These are phyloP conservation scores for Ophion slaviceki DNA, from an alignment of 2,888 invertebrate species.

Conservation along the genomic window DNA sequence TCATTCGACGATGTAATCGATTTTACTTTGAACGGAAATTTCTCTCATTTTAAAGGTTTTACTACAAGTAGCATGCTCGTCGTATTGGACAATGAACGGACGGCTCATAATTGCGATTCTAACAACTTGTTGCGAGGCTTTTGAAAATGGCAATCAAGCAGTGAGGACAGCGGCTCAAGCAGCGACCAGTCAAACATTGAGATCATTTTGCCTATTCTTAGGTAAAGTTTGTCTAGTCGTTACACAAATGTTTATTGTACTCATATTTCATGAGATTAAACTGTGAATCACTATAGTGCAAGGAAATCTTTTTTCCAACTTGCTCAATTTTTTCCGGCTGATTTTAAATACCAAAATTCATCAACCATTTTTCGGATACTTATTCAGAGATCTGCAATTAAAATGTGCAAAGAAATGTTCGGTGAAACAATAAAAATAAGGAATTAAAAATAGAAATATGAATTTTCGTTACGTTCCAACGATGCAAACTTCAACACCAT, in stretches of 20 bases:
- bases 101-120: slow-evolving; percentile 94
- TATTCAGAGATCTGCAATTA: too few relatives aligned
- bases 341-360: not conserved
- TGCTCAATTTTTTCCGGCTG: not conserved
- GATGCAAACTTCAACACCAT: too few relatives aligned
- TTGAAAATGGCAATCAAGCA: slow-evolving; percentile 91
- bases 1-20: not conserved
- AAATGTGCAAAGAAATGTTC: too few relatives aligned
- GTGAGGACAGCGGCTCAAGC: slow-evolving; percentile 95
- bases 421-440: too few relatives aligned
- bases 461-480: too few relatives aligned
- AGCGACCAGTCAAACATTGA: slow-evolving; percentile 94
- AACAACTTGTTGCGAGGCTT: slow-evolving; percentile 93
- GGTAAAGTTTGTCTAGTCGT: slow-evolving; percentile 83
- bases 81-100: slow-evolving; percentile 95
- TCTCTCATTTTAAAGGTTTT: slow-evolving; percentile 86
- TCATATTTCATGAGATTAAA: not conserved
- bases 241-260: not conserved
- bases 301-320: not conserved
- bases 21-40: not conserved
- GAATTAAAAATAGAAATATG: too few relatives aligned
- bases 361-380: too few relatives aligned
- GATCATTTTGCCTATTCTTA: slow-evolving; percentile 93
- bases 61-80: slow-evolving; percentile 94
- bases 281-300: too few relatives aligned